Evolutionary conservation across 2,797 vertebrate species (phyloP), one percentile per base, ranked within the genome.

Genomic region (Fringilla coelebs): DNA sequence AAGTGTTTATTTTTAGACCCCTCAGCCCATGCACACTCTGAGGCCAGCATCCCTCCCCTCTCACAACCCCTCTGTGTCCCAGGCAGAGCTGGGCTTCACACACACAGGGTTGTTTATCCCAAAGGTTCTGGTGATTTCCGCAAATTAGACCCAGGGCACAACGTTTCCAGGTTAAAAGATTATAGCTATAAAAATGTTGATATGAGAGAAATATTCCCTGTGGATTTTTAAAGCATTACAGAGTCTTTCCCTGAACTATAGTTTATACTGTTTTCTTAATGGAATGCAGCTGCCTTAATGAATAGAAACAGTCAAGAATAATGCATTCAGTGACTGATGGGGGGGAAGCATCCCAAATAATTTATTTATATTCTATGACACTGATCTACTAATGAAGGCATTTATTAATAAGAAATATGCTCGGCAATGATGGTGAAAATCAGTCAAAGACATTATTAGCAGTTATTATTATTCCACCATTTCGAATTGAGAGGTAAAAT

Each of bases 331-430:
- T 68, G 83, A 87, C 58, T 91, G 80, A 91, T 85, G 46, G 43
- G 29, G 34, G 34, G 32, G 19, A 83, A 76, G 61, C 61, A 80
- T 66, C 78, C 54, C 65, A 83, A 90, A 89, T 89, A 66, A 90
- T 85, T 84, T 91, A 91, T 91, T 85, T 93, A 52, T 93, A 40
- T 80, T 76, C 67, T 58, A 4, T 45, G 45, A 95, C 85, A 80
- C 58, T 3, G 1, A 87, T 95, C 70, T 78, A 66, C 76, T 96
- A 91, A 87, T 67, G 65, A 93, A 92, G 51, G 62, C 77, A 83
- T 94, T 95, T 96, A 89, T 78, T 95, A 65, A 73, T 86, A 91
- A 87, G 71, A 92, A 95, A 67, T 72, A 92, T 82, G 72, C 65
- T 78, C 79, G 90, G 32, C 28, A 70, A 40, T 54, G 81, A 72